Percentiles rank a stretch among this genome's conserved stretches.
Evolutionary conservation across 2,888 invertebrate species (phyloP).

Genomic region (Masnerella sp.): DNA sequence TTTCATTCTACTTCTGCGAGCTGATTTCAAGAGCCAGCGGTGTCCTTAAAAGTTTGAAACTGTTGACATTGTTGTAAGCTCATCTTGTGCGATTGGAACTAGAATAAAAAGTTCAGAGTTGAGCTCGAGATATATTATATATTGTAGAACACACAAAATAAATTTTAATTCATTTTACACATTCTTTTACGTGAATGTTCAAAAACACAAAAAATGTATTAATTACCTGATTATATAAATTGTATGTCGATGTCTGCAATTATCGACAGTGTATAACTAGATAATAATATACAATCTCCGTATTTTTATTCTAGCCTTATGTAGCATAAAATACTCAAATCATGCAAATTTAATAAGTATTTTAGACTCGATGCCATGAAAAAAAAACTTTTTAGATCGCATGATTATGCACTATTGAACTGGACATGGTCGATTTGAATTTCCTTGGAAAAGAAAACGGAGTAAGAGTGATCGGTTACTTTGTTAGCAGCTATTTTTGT

Average conservation of each 20-base stretch:
- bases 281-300: conserved; percentile 10
- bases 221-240: conserved; percentile 14
- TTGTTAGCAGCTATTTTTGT: background rate
- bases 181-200: background rate
- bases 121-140: background rate
- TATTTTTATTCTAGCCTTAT: background rate
- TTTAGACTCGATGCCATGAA: conserved; percentile 3
- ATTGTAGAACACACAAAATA: background rate
- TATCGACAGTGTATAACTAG: conserved; percentile 9
- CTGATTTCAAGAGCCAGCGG: too few relatives aligned
- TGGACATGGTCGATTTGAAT: background rate
- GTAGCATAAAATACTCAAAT: conserved; percentile 4
- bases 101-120: conserved; percentile 12
- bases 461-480: background rate
- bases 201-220: conserved; percentile 3
- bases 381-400: conserved; percentile 23
- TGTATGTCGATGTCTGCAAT: background rate
- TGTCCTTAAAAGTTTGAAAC: background rate
- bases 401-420: conserved; percentile 20
- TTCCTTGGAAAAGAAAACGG: conserved; percentile 8
- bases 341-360: conserved; percentile 19
- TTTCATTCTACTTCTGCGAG: too few relatives aligned
- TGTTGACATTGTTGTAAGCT: conserved; percentile 5
- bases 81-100: background rate
- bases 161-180: background rate